phyloP scores from a whole-genome alignment of 2,888 invertebrate genomes.

The Pristionchus mayeri region DNA sequence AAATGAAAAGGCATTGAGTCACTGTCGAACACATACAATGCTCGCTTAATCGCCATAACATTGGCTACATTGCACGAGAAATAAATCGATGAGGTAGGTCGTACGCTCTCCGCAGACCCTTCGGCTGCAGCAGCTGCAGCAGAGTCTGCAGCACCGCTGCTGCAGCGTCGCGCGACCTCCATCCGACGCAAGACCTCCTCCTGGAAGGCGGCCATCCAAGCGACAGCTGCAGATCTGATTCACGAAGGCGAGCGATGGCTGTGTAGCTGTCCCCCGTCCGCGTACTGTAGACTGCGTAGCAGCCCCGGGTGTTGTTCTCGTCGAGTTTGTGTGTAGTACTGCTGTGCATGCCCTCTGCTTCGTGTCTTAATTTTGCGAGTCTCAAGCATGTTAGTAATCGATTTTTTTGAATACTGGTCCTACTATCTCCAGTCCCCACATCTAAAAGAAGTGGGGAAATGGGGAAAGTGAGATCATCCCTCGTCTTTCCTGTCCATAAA shows the following conservation, averaged over 20 bases:
- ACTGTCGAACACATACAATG: too few relatives aligned
- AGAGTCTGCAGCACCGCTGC: not conserved
- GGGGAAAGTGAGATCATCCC: not conserved
- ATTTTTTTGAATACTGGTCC: too few relatives aligned
- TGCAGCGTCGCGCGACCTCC: conserved; percentile 21
- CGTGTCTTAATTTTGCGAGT: too few relatives aligned
- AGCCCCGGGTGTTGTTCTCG: conserved; percentile 14
- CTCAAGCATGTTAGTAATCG: too few relatives aligned
- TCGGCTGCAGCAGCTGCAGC: not conserved
- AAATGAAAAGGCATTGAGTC: too few relatives aligned
- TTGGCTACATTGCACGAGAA: too few relatives aligned
- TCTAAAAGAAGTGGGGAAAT: too few relatives aligned
- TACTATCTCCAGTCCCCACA: too few relatives aligned
- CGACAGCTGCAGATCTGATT: conserved; percentile 40
- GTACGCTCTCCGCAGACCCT: not conserved
- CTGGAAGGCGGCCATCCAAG: conserved; percentile 38
- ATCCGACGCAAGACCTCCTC: conserved; percentile 9
- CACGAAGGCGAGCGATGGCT: conserved; percentile 42
- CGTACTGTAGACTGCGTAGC: conserved; percentile 13
- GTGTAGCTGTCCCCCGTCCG: conserved; percentile 17
- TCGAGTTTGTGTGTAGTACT: not conserved
- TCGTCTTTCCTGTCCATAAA: not conserved
- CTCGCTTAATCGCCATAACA: too few relatives aligned
- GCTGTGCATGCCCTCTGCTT: not conserved
- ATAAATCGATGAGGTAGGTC: too few relatives aligned